Conservation (phyloP, 2,888 invertebrate genomes). For the Eupithecia vulgata region DNA sequence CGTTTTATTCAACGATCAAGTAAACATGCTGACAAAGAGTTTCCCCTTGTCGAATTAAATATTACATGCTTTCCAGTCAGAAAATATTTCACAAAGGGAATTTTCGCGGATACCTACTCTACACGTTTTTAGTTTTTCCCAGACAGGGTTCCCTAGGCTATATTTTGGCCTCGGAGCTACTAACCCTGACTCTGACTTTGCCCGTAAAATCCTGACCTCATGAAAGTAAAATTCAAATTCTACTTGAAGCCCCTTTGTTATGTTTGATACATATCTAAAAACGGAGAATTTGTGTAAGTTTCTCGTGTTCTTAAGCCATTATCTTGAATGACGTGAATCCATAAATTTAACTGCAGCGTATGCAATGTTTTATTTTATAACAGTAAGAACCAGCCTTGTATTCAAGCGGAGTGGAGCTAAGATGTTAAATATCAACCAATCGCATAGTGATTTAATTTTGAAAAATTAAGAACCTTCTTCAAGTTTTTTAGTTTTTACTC, state of each 20-base stretch:
- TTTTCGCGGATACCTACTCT: not conserved
- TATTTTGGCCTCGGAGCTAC: not conserved
- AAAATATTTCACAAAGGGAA: not conserved
- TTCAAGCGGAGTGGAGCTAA: not conserved
- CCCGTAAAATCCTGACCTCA: conserved; percentile 5
- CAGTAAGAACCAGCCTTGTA: not conserved
- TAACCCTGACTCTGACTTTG: not conserved
- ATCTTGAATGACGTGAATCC: not conserved
- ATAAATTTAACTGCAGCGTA: not conserved
- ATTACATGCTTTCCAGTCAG: not conserved
- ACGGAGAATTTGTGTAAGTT: not conserved
- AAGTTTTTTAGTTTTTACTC: no score
- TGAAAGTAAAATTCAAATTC: conserved; percentile 25
- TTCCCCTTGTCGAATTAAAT: conserved; percentile 2
- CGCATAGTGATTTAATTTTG: no score
- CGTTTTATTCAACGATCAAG: not conserved
- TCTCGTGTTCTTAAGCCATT: not conserved
- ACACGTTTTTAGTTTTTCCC: not conserved
- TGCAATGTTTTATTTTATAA: not conserved
- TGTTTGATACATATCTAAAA: conserved; percentile 28
- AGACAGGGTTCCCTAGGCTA: not conserved
- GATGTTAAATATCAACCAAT: not conserved
- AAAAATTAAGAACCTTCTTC: no score
- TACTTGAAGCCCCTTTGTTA: conserved; percentile 9
- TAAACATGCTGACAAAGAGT: not conserved